A percentile compares a stretch with the other conserved stretches of the same genome.
phyloP scores from a whole-genome alignment of 1,140 invertebrate genomes.

The Doryteuthis pealeii region DNA sequence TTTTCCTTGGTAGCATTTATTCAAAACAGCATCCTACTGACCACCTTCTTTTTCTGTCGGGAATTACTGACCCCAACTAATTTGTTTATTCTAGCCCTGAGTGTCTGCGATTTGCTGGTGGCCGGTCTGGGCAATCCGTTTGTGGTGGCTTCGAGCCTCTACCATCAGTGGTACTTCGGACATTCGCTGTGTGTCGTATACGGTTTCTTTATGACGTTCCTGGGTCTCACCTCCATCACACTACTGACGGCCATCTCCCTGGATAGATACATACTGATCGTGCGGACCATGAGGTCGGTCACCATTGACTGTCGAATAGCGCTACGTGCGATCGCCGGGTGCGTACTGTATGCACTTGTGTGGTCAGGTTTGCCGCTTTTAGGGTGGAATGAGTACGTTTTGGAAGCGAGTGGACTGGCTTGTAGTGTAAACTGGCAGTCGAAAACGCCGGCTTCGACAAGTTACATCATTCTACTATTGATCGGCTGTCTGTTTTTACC shows the following conservation, averaged over 20 bases:
- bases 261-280: slow-evolving; percentile 45
- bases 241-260: slow-evolving; percentile 38
- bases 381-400: slow-evolving; percentile 40
- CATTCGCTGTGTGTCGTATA: slow-evolving; percentile 28
- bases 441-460: slow-evolving; percentile 19
- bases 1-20: neutral
- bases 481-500: slow-evolving; percentile 36
- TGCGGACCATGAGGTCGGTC: slow-evolving; percentile 31
- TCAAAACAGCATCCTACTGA: neutral
- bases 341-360: slow-evolving; percentile 31
- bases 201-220: slow-evolving; percentile 38
- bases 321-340: neutral
- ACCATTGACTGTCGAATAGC: slow-evolving; percentile 33
- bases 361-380: slow-evolving; percentile 34
- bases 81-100: slow-evolving; percentile 38
- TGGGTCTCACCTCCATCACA: slow-evolving; percentile 40
- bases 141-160: slow-evolving; percentile 27
- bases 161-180: slow-evolving; percentile 33
- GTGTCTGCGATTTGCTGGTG: slow-evolving; percentile 37
- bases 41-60: neutral
- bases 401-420: slow-evolving; percentile 37
- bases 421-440: slow-evolving; percentile 39
- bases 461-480: slow-evolving; percentile 40
- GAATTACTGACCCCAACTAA: slow-evolving; percentile 33
- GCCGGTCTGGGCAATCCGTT: slow-evolving; percentile 21